phyloP scores from a whole-genome alignment of 2,888 invertebrate genomes.

The Hesperia comma region DNA sequence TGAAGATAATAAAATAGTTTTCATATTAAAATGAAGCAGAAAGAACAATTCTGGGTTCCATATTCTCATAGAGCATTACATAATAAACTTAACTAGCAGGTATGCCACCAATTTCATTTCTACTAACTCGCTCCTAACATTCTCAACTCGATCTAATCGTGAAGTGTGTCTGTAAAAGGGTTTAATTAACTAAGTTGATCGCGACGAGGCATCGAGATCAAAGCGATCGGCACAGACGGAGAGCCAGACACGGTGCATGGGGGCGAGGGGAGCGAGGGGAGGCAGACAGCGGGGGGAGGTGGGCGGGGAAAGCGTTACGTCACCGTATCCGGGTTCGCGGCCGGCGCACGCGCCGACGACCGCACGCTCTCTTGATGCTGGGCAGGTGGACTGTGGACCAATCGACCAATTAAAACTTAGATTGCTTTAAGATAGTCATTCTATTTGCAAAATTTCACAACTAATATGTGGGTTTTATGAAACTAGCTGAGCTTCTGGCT shows the following conservation, averaged over 20 bases:
- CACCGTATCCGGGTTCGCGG: constrained; percentile 82
- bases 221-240: constrained; percentile 66
- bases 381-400: constrained; percentile 49
- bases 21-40: no score
- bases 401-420: constrained; percentile 29
- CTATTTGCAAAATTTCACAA: not conserved
- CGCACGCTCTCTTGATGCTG: constrained; percentile 43
- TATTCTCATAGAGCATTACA: not conserved
- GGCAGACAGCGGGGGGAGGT: constrained; percentile 37
- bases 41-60: not conserved
- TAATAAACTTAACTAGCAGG: not conserved
- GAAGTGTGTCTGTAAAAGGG: constrained; percentile 49
- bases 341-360: constrained; percentile 67
- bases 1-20: no score
- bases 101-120: constrained; percentile 15
- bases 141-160: constrained; percentile 8
- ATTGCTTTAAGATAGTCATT: not conserved
- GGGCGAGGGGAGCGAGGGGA: constrained; percentile 44
- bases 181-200: constrained; percentile 53
- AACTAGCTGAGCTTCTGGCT: not conserved
- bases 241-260: constrained; percentile 69
- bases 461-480: no score
- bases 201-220: constrained; percentile 50
- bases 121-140: not conserved
- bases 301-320: constrained; percentile 70